Conservation (phyloP, 2,113 vertebrate species). For the Xenopus tropicalis region DNA sequence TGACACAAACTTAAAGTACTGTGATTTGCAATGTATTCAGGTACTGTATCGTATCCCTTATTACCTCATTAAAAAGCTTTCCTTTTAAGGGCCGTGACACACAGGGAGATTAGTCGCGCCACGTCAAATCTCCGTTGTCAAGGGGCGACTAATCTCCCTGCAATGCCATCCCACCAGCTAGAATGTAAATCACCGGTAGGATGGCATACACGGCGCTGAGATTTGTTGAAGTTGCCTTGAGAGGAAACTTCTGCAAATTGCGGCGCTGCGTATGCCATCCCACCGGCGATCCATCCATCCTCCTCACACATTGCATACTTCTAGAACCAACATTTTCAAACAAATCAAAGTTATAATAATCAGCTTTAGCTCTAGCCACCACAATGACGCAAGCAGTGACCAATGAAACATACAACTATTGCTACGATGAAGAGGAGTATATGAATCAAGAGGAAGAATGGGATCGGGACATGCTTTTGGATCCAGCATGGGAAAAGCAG, state of each 20-base stretch:
- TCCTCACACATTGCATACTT: neutral
- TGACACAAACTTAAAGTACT: no score
- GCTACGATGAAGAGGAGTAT: conserved; percentile 71
- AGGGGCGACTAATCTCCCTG: no score
- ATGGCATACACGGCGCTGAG: no score
- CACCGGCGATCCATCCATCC: conserved; percentile 24
- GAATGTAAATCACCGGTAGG: no score
- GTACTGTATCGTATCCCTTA: no score
- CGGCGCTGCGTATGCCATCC: conserved; percentile 28
- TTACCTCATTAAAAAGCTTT: no score
- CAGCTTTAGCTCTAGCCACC: conserved; percentile 20
- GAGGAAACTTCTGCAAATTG: conserved; percentile 38
- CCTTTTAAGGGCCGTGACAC: no score
- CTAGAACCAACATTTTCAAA: conserved; percentile 12
- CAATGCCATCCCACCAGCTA: no score
- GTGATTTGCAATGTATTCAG: no score
- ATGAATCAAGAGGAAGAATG: conserved; percentile 81
- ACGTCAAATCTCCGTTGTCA: no score
- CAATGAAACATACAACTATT: conserved; percentile 74
- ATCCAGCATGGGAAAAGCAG: conserved; percentile 81
- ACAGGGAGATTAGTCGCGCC: no score
- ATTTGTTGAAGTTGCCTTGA: no score
- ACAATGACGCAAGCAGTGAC: conserved; percentile 73
- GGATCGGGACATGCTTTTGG: conserved; percentile 78
- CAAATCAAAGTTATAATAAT: neutral